Evolutionary conservation across 2,797 vertebrate genomes (phyloP).

Genomic region (Oreonectes daqikongensis): DNA sequence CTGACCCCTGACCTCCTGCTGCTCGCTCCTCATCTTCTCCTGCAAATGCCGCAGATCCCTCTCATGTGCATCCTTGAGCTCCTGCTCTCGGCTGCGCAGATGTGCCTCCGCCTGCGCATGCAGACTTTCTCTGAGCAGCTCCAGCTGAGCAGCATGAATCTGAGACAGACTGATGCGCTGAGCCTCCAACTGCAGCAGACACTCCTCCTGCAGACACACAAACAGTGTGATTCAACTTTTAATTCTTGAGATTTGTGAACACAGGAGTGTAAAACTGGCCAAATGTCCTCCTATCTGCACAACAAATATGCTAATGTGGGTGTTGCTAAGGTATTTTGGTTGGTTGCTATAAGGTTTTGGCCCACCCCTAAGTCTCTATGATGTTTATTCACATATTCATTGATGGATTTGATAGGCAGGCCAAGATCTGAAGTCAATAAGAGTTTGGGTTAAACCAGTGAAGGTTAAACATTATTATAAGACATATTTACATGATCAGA

Average conservation of each 20-base stretch:
- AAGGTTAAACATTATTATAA: not conserved
- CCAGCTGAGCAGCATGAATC: constrained; percentile 90
- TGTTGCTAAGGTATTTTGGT: no score
- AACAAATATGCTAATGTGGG: no score
- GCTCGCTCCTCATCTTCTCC: constrained; percentile 10
- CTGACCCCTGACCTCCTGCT: not conserved
- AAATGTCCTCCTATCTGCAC: no score
- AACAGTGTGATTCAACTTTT: not conserved
- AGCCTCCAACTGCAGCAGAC: constrained; percentile 90
- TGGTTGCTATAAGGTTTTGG: no score
- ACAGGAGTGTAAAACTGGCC: no score
- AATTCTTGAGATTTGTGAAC: no score
- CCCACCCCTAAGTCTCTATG: no score
- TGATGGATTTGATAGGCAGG: not conserved
- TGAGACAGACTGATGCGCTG: constrained; percentile 90
- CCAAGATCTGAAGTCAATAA: no score
- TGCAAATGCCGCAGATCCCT: constrained; percentile 65
- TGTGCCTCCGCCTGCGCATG: constrained; percentile 80
- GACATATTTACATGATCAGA: constrained; percentile 39
- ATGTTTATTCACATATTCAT: no score
- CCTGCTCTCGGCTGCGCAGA: constrained; percentile 75
- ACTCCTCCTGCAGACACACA: constrained; percentile 78
- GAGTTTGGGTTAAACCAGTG: no score
- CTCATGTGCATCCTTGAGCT: constrained; percentile 71
- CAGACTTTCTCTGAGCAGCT: constrained; percentile 80